phyloP scores from a whole-genome alignment of 30 jellyfish, hydroid and myxozoan species.

The Chrysaora quinquecirrha region DNA sequence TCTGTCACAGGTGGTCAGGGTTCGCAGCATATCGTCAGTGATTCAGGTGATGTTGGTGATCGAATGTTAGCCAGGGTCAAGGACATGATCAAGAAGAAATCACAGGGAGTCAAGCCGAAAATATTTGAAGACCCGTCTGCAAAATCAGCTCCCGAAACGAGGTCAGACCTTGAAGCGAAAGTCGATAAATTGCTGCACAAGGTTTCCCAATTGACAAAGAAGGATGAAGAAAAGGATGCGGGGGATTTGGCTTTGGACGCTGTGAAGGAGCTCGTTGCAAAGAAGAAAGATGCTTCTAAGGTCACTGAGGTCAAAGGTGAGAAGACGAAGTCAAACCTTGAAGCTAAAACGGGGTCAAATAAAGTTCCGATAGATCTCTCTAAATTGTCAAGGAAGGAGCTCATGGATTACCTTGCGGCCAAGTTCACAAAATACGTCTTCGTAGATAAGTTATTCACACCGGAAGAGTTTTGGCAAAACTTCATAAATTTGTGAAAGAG shows the following conservation, averaged over 20 bases:
- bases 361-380: no score
- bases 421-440: no score
- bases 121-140: background rate
- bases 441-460: no score
- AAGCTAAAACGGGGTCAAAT: no score
- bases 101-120: background rate
- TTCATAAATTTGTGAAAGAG: no score
- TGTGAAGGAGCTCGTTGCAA: slow-evolving; percentile 19
- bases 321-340: background rate
- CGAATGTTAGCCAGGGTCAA: slow-evolving; percentile 27
- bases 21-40: slow-evolving; percentile 10
- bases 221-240: background rate
- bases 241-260: slow-evolving; percentile 31
- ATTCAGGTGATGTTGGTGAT: slow-evolving; percentile 40
- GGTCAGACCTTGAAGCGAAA: background rate
- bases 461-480: no score
- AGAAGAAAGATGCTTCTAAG: slow-evolving; percentile 3
- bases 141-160: background rate
- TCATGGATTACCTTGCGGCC: no score
- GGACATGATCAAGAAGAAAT: slow-evolving; percentile 6
- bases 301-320: background rate
- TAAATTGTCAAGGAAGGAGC: no score
- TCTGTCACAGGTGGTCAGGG: background rate
- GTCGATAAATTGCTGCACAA: background rate
- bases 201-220: background rate